Conservation (phyloP, 2,888 invertebrate species). For the Nemoura dubitans region DNA sequence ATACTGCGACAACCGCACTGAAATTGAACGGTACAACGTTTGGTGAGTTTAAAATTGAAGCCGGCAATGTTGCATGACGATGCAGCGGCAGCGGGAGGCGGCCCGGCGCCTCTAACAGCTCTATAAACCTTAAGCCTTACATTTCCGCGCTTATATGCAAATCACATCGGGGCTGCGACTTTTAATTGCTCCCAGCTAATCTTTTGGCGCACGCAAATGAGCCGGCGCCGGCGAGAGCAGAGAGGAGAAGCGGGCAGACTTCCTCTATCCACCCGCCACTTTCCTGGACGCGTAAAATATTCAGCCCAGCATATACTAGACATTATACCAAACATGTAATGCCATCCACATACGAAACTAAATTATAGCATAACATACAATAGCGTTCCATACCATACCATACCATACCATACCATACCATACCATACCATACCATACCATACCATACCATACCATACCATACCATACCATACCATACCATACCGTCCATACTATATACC, state of each 20-base stretch:
- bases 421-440: too few relatives aligned
- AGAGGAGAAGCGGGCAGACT: conserved; percentile 21
- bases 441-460: too few relatives aligned
- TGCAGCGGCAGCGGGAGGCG: neutral
- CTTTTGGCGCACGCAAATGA: conserved; percentile 15
- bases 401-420: too few relatives aligned
- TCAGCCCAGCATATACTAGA: neutral
- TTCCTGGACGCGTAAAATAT: conserved; percentile 23
- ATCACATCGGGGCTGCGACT: conserved; percentile 17
- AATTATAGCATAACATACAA: too few relatives aligned
- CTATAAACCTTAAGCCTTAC: neutral
- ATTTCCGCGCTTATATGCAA: conserved; percentile 36
- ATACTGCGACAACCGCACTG: neutral
- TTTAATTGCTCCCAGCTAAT: conserved; percentile 35
- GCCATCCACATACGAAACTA: too few relatives aligned
- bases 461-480: too few relatives aligned
- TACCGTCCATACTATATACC: too few relatives aligned
- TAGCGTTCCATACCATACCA: too few relatives aligned
- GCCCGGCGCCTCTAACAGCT: neutral
- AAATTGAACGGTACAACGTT: neutral
- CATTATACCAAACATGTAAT: too few relatives aligned
- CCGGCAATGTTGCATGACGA: neutral
- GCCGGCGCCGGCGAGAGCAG: conserved; percentile 10
- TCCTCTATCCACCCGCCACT: conserved; percentile 13
- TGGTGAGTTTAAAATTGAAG: neutral